Base-by-base conservation (phyloP, 2,888 invertebrate genomes). In the Aphelenchoides bicaudatus region DNA sequence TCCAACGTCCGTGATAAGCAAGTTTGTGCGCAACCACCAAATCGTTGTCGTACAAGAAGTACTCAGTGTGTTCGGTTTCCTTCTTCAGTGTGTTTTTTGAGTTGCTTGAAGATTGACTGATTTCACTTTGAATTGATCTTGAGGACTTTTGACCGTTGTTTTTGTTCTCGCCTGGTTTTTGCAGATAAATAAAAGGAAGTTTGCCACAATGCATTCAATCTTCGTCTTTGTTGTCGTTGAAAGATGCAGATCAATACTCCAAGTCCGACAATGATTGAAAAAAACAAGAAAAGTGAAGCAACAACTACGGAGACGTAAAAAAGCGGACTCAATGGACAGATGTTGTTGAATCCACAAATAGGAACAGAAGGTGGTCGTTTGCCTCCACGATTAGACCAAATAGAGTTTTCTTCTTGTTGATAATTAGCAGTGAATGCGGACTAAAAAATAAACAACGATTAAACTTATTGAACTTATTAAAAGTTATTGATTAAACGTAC, bases 191-290 rank as follows among this genome's bases (percentile, higher is more conserved):
- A 34, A 43, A 60, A n/a, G n/a, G n/a, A n/a, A n/a, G n/a, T 66
- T 39, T 64, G 66, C 69, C 69, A 69, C 21, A 66, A 38, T 21
- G 61, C 48, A 28, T 69, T 61, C 29, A 65, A 58, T 19, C 64
- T 39, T 30, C 58, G 59, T 19, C 60, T 56, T 49, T 68, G 61
- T 52, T 48, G 58, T 51, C 49, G 52, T 53, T 67, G 63, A 6
- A 57, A 39, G 13, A 60, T 57, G 43, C 10, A 43, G n/a, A n/a
- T n/a, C n/a, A n/a, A n/a, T n/a, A n/a, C n/a, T n/a, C n/a, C n/a
- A n/a, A n/a, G n/a, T n/a, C n/a, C n/a, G n/a, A n/a, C n/a, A n/a
- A n/a, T n/a, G n/a, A n/a, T n/a, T n/a, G n/a, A n/a, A n/a, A n/a
- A n/a, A 43, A 43, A n/a, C 34, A 34, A 34, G 34, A 49, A 56